Evolutionary conservation across 1,140 invertebrate species (phyloP).

Genomic region (Tigriopus japonicus): DNA sequence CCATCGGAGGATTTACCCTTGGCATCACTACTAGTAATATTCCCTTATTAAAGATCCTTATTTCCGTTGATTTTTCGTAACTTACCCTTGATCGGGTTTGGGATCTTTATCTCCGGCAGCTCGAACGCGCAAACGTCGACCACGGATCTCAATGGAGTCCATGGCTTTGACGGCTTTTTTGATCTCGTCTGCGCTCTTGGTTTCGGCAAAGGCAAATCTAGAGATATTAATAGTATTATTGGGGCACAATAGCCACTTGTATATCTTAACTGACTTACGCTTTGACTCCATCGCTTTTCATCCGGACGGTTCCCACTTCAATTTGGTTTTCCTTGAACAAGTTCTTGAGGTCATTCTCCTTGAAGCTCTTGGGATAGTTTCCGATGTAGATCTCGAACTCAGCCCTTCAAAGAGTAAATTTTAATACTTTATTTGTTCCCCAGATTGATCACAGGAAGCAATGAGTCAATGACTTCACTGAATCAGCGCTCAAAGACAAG

Average conservation of each 20-base stretch:
- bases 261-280: slow-evolving; percentile 9
- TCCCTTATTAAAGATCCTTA: too few relatives aligned
- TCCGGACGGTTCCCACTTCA: slow-evolving; percentile 1
- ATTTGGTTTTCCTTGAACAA: slow-evolving; percentile 8
- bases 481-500: too few relatives aligned
- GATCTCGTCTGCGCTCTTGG: slow-evolving; percentile 1
- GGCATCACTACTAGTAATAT: too few relatives aligned
- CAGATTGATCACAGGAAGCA: too few relatives aligned
- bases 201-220: slow-evolving; percentile 15
- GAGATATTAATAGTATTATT: background rate
- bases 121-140: slow-evolving; percentile 5
- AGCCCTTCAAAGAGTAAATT: background rate
- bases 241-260: background rate
- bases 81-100: too few relatives aligned
- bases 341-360: slow-evolving; percentile 3
- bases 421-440: too few relatives aligned
- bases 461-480: too few relatives aligned
- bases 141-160: slow-evolving; percentile 13
- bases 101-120: slow-evolving; percentile 6
- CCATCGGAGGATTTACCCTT: background rate
- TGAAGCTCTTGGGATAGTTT: slow-evolving; percentile 9
- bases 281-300: slow-evolving; percentile 14
- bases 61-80: too few relatives aligned
- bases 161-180: slow-evolving; percentile 10
- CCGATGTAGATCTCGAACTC: slow-evolving; percentile 14